Evolutionary conservation across 2,888 invertebrate species (phyloP).

Genomic region (Drosophila anomelani): DNA sequence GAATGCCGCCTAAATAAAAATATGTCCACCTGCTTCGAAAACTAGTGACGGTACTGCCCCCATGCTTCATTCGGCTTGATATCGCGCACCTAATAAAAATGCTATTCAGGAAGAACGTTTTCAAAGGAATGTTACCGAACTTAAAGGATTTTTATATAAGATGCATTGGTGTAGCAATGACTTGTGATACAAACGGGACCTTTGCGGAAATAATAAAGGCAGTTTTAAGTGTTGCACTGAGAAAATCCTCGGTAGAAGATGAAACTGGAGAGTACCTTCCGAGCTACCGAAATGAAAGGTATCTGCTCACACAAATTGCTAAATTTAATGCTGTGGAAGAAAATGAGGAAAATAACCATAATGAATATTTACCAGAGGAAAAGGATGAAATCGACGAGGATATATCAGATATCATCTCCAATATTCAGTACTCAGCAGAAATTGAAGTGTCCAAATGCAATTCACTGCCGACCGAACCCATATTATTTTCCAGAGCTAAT

Average conservation of each 20-base stretch:
- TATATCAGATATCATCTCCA: not conserved
- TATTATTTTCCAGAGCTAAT: not conserved
- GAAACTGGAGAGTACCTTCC: too few species aligned
- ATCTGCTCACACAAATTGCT: not conserved
- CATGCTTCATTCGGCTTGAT: constrained; percentile 3
- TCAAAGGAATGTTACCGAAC: not conserved
- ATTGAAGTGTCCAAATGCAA: not conserved
- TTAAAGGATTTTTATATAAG: not conserved
- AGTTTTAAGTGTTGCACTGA: not conserved
- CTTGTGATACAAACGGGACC: not conserved
- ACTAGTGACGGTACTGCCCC: constrained; percentile 1
- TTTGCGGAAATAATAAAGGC: not conserved
- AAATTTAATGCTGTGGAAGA: too few species aligned
- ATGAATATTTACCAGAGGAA: not conserved
- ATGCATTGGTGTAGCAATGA: not conserved
- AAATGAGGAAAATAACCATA: too few species aligned
- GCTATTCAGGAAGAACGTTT: not conserved
- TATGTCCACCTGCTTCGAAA: not conserved
- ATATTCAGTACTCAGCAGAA: not conserved
- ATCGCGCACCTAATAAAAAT: constrained; percentile 5
- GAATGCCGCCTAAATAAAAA: constrained; percentile 3
- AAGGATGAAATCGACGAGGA: not conserved
- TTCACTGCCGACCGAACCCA: not conserved
- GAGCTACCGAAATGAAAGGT: too few species aligned
- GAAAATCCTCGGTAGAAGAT: too few species aligned